These are phyloP conservation scores for Calameuta idolon DNA, from an alignment of 2,888 invertebrate species.

Conservation along the genomic window DNA sequence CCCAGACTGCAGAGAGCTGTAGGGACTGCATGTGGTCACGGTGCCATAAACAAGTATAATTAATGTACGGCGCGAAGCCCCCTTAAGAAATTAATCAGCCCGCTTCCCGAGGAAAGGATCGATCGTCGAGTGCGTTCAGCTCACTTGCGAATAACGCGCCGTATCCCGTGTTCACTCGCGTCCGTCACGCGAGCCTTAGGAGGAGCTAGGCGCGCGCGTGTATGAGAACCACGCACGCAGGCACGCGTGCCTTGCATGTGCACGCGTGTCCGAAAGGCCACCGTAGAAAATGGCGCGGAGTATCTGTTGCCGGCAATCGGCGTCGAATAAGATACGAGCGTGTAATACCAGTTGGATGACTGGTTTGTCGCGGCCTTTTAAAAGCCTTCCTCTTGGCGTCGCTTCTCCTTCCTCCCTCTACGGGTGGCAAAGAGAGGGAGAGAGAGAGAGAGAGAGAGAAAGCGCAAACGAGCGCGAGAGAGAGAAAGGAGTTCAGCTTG, in stretches of 20 bases:
- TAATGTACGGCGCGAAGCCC: background rate
- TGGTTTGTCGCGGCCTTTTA: background rate
- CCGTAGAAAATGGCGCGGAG: background rate
- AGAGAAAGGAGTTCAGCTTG: background rate
- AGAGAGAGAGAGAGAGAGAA: conserved; percentile 7
- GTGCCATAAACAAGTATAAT: conserved; percentile 7
- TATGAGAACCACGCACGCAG: too few relatives aligned
- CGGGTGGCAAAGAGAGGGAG: conserved; percentile 13
- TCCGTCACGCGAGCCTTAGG: background rate
- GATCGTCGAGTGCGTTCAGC: background rate
- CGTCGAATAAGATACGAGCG: background rate
- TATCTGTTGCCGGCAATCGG: background rate
- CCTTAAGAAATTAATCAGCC: conserved; percentile 4
- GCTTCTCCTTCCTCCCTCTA: background rate
- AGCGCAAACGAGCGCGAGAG: background rate
- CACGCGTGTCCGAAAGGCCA: background rate
- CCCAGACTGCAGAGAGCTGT: background rate
- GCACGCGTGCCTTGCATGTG: background rate
- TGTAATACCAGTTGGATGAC: background rate
- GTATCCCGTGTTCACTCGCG: background rate
- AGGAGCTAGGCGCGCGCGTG: background rate
- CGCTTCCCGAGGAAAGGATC: conserved; percentile 1
- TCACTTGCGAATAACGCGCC: background rate
- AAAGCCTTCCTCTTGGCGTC: background rate
- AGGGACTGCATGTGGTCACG: background rate